phyloP scores from a whole-genome alignment of 2,113 vertebrate genomes.

The Caloenas nicobarica region DNA sequence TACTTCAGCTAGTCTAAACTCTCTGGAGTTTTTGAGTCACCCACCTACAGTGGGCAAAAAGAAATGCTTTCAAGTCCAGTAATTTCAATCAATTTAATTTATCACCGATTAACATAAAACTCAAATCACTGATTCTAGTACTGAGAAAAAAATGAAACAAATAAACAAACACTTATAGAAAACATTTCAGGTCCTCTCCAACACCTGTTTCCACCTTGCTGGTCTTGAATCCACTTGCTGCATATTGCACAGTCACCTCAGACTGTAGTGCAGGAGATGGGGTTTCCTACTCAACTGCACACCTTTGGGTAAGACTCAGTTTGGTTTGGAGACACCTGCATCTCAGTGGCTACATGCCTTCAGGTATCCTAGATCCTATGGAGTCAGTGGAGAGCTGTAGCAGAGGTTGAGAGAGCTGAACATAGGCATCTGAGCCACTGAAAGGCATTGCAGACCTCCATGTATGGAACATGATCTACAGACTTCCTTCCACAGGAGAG shows the following conservation, averaged over 20 bases:
- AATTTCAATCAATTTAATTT: neutral
- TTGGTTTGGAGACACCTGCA: neutral
- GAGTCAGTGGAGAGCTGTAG: neutral
- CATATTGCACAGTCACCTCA: rapidly evolving
- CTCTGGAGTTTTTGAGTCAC: neutral
- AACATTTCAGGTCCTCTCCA: neutral
- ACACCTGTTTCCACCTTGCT: neutral
- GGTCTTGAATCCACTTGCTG: neutral
- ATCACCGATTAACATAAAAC: neutral
- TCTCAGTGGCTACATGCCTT: neutral
- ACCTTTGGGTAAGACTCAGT: neutral
- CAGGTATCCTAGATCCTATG: neutral
- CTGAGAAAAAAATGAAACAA: neutral
- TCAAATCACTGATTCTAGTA: neutral
- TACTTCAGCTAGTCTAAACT: neutral
- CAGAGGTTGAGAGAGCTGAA: neutral
- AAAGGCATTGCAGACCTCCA: neutral
- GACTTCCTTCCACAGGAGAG: neutral
- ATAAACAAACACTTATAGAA: neutral
- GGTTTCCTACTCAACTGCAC: neutral
- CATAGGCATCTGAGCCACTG: neutral
- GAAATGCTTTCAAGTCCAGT: neutral
- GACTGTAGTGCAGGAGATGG: neutral
- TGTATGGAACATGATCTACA: rapidly evolving
- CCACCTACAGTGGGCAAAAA: neutral